A percentile compares a stretch with the other conserved stretches of the same genome.
Conservation (phyloP, 1,140 invertebrate genomes). For the Cyphomyrmex costatus region DNA sequence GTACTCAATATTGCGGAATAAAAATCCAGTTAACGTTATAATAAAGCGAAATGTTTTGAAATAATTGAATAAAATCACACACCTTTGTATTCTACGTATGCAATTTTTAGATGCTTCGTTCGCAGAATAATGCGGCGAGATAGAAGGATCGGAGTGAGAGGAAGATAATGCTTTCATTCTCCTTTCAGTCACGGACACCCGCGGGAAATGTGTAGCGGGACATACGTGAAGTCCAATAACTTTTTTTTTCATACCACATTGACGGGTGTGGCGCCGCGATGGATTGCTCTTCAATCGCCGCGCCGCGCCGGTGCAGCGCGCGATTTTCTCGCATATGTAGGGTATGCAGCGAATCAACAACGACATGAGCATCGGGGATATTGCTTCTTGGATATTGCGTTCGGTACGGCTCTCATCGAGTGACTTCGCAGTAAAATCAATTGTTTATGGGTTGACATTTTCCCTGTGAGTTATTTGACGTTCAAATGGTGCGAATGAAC, state of each 20-base stretch:
- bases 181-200: constrained; percentile 28
- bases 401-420: neutral
- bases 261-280: constrained; percentile 1
- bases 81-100: constrained; percentile 5
- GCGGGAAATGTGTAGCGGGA: constrained; percentile 14
- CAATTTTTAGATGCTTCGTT: neutral
- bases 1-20: neutral
- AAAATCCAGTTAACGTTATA: constrained; percentile 5
- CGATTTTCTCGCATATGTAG: constrained; percentile 35
- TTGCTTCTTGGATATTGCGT: constrained; percentile 48
- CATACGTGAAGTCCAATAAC: constrained; percentile 38
- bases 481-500: constrained; percentile 16
- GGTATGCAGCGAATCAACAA: constrained; percentile 35
- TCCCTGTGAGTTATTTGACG: constrained; percentile 2
- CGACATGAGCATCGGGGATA: constrained; percentile 45
- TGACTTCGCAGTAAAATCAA: constrained; percentile 8
- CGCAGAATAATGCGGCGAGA: constrained; percentile 1
- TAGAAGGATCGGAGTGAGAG: neutral
- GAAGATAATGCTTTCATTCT: constrained; percentile 20
- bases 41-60: neutral
- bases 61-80: neutral
- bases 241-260: constrained; percentile 24
- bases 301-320: neutral
- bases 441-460: constrained; percentile 23
- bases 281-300: constrained; percentile 43